Evolutionary conservation across 2,797 vertebrate genomes (phyloP).

Genomic region (Cirrhinus mrigala): DNA sequence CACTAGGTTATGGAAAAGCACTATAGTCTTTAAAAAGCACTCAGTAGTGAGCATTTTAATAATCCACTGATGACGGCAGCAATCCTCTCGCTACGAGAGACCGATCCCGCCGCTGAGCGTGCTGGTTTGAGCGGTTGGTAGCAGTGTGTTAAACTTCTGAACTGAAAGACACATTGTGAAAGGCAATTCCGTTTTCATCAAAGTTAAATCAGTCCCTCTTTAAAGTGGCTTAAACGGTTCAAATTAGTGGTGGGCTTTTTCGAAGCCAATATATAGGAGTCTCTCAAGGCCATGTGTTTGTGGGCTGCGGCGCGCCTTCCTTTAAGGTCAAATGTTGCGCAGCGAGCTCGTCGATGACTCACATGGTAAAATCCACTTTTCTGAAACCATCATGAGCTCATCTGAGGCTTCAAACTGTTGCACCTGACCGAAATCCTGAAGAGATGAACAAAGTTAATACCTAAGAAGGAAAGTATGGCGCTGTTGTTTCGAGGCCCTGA

Average conservation of each 20-base stretch:
- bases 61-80: conserved; percentile 36
- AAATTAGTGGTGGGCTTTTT: conserved; percentile 80
- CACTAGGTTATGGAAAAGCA: not conserved
- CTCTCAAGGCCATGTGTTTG: conserved; percentile 76
- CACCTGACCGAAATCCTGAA: conserved; percentile 38
- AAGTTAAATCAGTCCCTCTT: conserved; percentile 80
- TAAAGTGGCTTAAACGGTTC: conserved; percentile 80
- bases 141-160: conserved; percentile 56
- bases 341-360: conserved; percentile 71
- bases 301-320: conserved; percentile 74
- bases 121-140: conserved; percentile 36
- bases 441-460: conserved; percentile 27
- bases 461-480: conserved; percentile 30
- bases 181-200: conserved; percentile 64
- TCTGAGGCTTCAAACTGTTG: conserved; percentile 31
- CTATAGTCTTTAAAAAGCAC: conserved; percentile 40
- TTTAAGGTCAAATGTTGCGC: conserved; percentile 81
- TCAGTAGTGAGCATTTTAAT: conserved; percentile 53
- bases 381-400: conserved; percentile 51
- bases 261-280: conserved; percentile 75
- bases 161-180: conserved; percentile 58
- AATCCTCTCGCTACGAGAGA: conserved; percentile 24
- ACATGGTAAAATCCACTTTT: conserved; percentile 41
- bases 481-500: conserved; percentile 5
- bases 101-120: not conserved